Base-by-base conservation (phyloP, 2,888 invertebrate species). In the Crepidodera aurea region DNA sequence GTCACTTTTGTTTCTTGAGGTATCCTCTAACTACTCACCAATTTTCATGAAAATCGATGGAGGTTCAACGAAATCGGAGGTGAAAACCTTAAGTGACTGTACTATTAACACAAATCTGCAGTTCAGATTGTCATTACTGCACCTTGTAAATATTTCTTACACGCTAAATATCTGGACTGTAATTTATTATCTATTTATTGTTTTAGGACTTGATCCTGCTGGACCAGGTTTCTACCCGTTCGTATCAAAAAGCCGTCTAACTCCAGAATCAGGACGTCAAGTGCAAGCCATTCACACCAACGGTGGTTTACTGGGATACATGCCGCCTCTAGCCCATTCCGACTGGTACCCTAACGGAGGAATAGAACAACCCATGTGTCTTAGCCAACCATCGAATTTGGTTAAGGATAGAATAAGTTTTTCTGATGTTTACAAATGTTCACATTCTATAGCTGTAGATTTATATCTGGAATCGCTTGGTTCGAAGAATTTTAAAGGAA, bases 371-470 rank as follows among this genome's bases (percentile, higher is more conserved):
- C 39, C 39, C 12, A 39, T 39, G 39, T 39, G 39, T 12, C 1
- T 15, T 1, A 10, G 1, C 1, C 13, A 13, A 1, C 6, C 2
- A 4, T 22, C 6, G 2, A 22, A 6, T 22, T 22, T 22, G 2
- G 2, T 22, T 6, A 22, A 22, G 6, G 6, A 2, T 22, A 6
- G 3, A 2, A 22, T 22, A 22, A 22, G 2, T 22, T 6, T 6
- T 39, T 16, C 51, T 71, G 12, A 39, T 6, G 13, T 12, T 12
- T 8, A 7, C 10, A 39, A 39, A 16, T 84, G 84, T 68, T 71
- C 84, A 1, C 84, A 85, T 70, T 66, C 69, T 1, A 75, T 83
- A 32, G 73, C 84, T 1, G 79, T 80, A 44, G 18, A 70, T 22
- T 83, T 81, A 66, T 83, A 78, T 61, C 78, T 80, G 1, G 84